Evolutionary conservation across 2,113 vertebrate genomes (phyloP).

Genomic region (Tyto alba): DNA sequence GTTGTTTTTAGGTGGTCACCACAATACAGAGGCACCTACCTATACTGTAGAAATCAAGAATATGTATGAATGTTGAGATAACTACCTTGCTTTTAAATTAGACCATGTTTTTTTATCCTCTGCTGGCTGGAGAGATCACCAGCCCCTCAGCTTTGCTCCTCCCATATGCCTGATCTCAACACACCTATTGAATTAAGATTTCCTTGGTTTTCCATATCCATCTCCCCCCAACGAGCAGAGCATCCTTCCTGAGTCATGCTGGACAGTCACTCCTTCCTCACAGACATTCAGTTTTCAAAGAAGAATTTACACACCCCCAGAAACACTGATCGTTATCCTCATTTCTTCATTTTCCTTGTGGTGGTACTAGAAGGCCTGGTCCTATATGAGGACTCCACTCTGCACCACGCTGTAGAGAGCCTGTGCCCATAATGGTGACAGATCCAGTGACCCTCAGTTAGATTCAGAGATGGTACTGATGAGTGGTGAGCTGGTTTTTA

Average conservation of each 20-base stretch:
- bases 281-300: not conserved
- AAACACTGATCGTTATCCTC: not conserved
- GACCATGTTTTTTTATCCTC: not conserved
- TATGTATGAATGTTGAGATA: not conserved
- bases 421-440: not conserved
- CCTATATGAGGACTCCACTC: not conserved
- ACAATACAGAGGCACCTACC: not conserved
- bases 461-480: not conserved
- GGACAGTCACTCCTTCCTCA: not conserved
- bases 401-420: accelerated
- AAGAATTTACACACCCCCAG: not conserved
- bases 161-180: not conserved
- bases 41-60: not conserved
- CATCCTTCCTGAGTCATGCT: not conserved
- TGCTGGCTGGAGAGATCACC: not conserved
- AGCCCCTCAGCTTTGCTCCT: not conserved
- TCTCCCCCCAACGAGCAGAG: not conserved
- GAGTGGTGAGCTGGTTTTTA: not conserved
- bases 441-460: not conserved
- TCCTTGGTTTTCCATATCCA: not conserved
- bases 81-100: not conserved
- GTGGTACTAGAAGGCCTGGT: not conserved
- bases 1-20: not conserved
- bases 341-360: not conserved
- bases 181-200: not conserved